These are phyloP conservation scores for Gallinago undulata DNA, from an alignment of 2,113 vertebrate genomes.

Conservation along the genomic window DNA sequence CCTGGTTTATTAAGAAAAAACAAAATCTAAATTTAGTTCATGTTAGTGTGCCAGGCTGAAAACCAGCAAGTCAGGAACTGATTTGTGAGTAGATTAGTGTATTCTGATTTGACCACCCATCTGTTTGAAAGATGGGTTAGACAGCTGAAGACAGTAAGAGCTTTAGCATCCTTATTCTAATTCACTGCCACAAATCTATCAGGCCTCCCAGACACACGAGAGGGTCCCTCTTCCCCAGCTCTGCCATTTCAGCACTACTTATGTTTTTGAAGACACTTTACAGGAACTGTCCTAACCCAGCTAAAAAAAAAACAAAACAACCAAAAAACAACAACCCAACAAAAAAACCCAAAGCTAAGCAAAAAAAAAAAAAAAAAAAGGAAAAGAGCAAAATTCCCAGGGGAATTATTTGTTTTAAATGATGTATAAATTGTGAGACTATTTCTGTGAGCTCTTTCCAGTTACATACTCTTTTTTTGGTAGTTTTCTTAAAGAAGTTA, in stretches of 20 bases:
- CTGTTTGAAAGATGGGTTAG: not conserved
- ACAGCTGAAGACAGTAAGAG: not conserved
- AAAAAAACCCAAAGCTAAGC: not conserved
- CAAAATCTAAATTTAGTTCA: not conserved
- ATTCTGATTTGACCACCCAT: not conserved
- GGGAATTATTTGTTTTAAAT: not conserved
- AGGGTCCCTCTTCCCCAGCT: not conserved
- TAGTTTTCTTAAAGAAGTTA: conserved; percentile 34
- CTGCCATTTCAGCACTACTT: not conserved
- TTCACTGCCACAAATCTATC: not conserved
- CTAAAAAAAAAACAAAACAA: not conserved
- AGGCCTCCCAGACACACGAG: not conserved
- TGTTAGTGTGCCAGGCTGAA: not conserved
- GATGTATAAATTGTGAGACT: not conserved
- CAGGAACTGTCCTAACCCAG: not conserved
- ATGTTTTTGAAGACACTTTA: not conserved
- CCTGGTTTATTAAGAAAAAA: not conserved
- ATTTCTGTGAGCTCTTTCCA: not conserved
- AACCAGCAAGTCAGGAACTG: accelerated
- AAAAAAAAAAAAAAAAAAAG: not conserved
- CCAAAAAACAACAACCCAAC: no score
- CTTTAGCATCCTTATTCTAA: not conserved
- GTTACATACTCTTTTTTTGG: not conserved
- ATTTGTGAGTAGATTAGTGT: not conserved
- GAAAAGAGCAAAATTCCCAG: not conserved